These are phyloP conservation scores for Mustela nigripes DNA, from an alignment of 2,113 vertebrate genomes.

Conservation along the genomic window DNA sequence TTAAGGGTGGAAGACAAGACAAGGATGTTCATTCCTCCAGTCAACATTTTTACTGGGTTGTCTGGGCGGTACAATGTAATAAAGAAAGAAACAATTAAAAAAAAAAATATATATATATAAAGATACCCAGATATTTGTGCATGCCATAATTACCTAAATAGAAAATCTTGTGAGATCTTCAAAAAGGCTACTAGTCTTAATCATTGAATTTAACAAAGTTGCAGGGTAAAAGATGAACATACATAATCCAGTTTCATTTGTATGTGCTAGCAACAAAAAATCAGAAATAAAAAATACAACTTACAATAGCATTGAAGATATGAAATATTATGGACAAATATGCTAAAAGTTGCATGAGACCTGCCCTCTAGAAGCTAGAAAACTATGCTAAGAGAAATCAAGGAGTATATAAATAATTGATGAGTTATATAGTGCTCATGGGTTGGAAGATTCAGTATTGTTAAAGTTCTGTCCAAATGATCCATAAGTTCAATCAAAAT, in stretches of 20 bases:
- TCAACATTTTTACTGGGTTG: constrained; percentile 24
- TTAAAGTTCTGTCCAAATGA: background rate
- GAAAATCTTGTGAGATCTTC: background rate
- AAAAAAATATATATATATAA: background rate
- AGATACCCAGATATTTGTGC: background rate
- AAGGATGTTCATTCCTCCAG: background rate
- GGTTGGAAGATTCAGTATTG: background rate
- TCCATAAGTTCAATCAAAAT: background rate
- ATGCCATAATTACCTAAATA: background rate
- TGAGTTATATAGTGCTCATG: background rate
- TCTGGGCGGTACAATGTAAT: background rate
- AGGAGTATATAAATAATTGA: background rate
- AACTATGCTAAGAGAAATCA: constrained; percentile 15
- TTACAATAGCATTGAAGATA: constrained; percentile 17
- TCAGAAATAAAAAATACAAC: background rate
- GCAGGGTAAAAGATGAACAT: background rate
- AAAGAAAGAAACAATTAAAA: background rate
- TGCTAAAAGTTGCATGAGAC: background rate
- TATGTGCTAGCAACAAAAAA: background rate
- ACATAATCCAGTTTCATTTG: constrained; percentile 12
- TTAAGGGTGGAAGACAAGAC: background rate
- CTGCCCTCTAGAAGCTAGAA: background rate
- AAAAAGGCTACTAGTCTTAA: background rate
- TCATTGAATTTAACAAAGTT: constrained; percentile 1
- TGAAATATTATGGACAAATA: constrained; percentile 8